Conservation (phyloP, 1,140 invertebrate species). For the Ips nitidus region DNA sequence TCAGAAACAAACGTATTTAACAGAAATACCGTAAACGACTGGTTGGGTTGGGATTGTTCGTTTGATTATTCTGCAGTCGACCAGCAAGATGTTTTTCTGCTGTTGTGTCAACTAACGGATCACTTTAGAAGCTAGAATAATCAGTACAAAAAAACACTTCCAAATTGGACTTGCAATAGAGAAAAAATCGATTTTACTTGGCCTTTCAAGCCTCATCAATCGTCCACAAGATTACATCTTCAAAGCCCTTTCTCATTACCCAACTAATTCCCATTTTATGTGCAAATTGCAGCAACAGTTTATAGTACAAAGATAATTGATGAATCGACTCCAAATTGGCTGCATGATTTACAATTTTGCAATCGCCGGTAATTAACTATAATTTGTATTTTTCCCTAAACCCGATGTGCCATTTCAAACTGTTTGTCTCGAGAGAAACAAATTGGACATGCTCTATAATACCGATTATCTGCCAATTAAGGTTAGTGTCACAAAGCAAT, state of each 20-base stretch:
- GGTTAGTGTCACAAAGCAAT: conserved; percentile 9
- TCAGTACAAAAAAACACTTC: no score
- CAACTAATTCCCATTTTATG: background rate
- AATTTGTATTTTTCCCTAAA: background rate
- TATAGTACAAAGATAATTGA: background rate
- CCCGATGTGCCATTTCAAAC: background rate
- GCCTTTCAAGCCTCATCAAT: no score
- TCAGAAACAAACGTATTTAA: no score
- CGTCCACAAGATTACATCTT: no score
- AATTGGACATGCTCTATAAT: conserved; percentile 14
- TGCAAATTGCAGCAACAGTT: background rate
- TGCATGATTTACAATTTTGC: background rate
- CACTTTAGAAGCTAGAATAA: no score
- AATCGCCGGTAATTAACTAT: background rate
- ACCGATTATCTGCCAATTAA: conserved; percentile 9
- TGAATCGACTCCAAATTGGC: background rate
- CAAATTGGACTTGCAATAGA: no score
- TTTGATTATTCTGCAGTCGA: no score
- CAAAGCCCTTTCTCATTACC: background rate
- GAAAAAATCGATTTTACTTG: no score
- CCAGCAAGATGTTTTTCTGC: no score
- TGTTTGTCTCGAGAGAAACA: background rate
- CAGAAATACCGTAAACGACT: no score
- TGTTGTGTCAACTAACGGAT: no score
- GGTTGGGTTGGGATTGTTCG: no score